phyloP scores from a whole-genome alignment of 2,113 vertebrate genomes.

The Jacana jacana region DNA sequence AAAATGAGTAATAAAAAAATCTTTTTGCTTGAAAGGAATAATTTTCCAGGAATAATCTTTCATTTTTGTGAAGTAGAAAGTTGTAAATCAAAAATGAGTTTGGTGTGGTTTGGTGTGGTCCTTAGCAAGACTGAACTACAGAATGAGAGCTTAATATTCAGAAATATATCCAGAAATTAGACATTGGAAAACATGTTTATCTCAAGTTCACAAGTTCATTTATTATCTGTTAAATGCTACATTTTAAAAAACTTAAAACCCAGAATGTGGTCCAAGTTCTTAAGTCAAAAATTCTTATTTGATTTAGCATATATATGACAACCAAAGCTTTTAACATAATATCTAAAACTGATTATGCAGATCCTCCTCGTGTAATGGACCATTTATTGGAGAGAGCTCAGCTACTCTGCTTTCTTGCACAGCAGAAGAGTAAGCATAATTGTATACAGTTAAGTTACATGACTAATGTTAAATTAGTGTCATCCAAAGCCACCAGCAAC shows the following conservation, averaged over 20 bases:
- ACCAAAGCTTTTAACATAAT: neutral
- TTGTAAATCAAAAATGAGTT: neutral
- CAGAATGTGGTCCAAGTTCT: neutral
- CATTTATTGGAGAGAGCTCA: neutral
- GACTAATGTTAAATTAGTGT: neutral
- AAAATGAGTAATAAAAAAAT: neutral
- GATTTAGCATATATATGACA: neutral
- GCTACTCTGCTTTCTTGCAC: neutral
- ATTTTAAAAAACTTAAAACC: neutral
- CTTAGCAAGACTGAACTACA: neutral
- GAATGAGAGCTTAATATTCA: neutral
- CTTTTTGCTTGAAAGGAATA: neutral
- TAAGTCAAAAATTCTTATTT: neutral
- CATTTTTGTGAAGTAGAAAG: neutral
- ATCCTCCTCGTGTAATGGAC: neutral
- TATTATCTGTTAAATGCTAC: neutral
- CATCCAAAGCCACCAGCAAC: neutral
- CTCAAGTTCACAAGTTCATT: neutral
- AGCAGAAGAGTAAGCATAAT: neutral
- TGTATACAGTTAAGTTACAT: neutral
- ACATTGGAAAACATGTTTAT: neutral
- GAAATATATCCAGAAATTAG: neutral
- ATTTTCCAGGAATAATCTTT: neutral
- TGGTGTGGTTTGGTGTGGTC: neutral
- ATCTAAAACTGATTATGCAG: neutral